Evolutionary conservation across 2,888 invertebrate genomes (phyloP).

Genomic region (Lepetodrilus schrolli): DNA sequence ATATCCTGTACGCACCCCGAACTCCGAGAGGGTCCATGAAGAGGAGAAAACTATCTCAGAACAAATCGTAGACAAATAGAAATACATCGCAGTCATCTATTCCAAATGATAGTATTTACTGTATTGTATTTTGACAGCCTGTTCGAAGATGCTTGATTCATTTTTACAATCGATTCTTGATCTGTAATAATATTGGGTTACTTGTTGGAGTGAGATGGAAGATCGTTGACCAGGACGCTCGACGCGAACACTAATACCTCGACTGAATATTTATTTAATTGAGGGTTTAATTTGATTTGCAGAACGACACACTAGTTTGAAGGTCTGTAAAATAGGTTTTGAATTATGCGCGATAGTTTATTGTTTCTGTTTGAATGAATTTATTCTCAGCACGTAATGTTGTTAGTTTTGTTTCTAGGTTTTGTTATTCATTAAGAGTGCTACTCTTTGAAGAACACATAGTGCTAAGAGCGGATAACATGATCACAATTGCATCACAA

Average conservation of each 20-base stretch:
- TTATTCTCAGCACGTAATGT: slow-evolving; percentile 1
- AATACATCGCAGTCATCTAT: background rate
- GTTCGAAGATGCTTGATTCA: background rate
- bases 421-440: background rate
- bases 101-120: background rate
- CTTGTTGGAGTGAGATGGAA: slow-evolving; percentile 7
- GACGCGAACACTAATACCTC: background rate
- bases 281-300: slow-evolving; percentile 16
- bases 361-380: background rate
- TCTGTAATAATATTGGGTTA: slow-evolving; percentile 6
- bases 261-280: slow-evolving; percentile 9
- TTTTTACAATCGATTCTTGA: background rate
- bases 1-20: background rate
- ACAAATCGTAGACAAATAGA: background rate
- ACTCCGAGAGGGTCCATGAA: no score
- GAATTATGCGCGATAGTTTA: background rate
- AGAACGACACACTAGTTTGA: background rate
- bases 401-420: slow-evolving; percentile 20
- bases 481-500: background rate
- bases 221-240: background rate
- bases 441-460: background rate
- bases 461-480: background rate
- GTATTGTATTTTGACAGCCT: slow-evolving; percentile 2
- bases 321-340: background rate
- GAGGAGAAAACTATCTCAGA: background rate